Conservation (phyloP, 2,888 invertebrate genomes). For the Escarpia spicata region DNA sequence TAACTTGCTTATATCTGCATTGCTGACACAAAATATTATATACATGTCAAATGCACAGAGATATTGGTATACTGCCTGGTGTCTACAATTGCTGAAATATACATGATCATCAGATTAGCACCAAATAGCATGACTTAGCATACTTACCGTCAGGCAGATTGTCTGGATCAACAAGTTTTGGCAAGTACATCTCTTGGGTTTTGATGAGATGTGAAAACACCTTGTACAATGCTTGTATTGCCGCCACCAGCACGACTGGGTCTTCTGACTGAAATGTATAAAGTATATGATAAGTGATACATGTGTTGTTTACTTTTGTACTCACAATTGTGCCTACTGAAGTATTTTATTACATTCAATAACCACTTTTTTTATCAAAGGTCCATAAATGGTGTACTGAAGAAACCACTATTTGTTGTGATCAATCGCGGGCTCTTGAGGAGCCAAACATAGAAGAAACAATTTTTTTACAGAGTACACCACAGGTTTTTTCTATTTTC, state of each 20-base stretch:
- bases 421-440: too few relatives aligned
- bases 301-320: neutral
- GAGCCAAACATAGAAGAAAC: too few relatives aligned
- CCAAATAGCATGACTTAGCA: neutral
- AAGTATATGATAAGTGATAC: neutral
- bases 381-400: too few relatives aligned
- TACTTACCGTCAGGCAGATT: neutral
- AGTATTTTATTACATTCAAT: neutral
- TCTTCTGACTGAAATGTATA: neutral
- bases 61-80: neutral
- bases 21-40: too few relatives aligned
- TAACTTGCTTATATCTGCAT: too few relatives aligned
- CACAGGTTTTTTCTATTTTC: too few relatives aligned
- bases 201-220: slow-evolving; percentile 29
- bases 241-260: slow-evolving; percentile 26
- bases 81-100: neutral
- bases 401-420: too few relatives aligned
- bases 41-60: too few relatives aligned
- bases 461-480: too few relatives aligned
- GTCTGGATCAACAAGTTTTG: neutral
- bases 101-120: neutral
- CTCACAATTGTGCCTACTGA: neutral
- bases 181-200: slow-evolving; percentile 29
- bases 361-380: too few relatives aligned
- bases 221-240: slow-evolving; percentile 24